Percentiles rank a stretch among this genome's conserved stretches.
Conservation (phyloP, 2,888 invertebrate genomes). For the Chaetogeoica ovagalla region DNA sequence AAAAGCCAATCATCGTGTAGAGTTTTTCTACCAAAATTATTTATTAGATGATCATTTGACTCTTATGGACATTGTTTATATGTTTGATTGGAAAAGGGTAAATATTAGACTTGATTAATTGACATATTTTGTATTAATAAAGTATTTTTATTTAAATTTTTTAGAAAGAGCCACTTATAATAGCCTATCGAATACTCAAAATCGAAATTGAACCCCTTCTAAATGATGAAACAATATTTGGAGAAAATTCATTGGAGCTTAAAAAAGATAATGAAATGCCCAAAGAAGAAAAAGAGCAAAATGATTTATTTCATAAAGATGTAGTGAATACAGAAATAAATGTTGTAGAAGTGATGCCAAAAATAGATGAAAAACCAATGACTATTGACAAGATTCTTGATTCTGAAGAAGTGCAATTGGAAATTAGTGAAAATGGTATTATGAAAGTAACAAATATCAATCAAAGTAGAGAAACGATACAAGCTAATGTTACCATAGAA, state of each 20-base stretch:
- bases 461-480: conserved; percentile 35
- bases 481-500: conserved; percentile 48
- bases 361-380: conserved; percentile 24
- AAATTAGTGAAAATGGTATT: conserved; percentile 69
- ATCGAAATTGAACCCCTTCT: conserved; percentile 21
- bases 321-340: background rate
- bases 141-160: conserved; percentile 8
- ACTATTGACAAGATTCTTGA: conserved; percentile 59
- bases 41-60: conserved; percentile 53
- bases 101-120: conserved; percentile 56
- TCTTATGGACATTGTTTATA: conserved; percentile 73
- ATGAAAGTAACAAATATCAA: conserved; percentile 64
- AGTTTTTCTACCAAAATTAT: conserved; percentile 53
- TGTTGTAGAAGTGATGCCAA: background rate
- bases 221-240: background rate
- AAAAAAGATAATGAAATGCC: background rate
- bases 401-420: conserved; percentile 69
- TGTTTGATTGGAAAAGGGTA: conserved; percentile 73
- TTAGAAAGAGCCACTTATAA: conserved; percentile 38
- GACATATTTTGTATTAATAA: background rate
- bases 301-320: background rate
- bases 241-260: background rate
- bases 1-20: conserved; percentile 48
- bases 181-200: conserved; percentile 35
- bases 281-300: conserved; percentile 18